These are phyloP conservation scores for Adela reaumurella DNA, from an alignment of 2,888 invertebrate species.

Conservation along the genomic window DNA sequence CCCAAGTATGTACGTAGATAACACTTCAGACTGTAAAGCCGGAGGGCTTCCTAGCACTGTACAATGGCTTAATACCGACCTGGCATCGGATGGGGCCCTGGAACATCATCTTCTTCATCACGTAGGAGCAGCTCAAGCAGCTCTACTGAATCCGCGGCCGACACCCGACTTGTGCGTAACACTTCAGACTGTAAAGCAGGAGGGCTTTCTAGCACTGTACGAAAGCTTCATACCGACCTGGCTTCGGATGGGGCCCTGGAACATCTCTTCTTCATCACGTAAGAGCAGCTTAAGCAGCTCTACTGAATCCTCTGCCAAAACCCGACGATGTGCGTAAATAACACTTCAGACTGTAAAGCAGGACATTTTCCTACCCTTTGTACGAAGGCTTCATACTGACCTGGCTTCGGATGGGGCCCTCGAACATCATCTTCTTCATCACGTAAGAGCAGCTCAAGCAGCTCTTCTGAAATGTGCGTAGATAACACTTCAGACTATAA, in stretches of 20 bases:
- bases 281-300: constrained; percentile 82
- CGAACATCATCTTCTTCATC: constrained; percentile 96
- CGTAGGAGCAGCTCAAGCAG: constrained; percentile 86
- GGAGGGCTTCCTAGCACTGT: constrained; percentile 84
- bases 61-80: constrained; percentile 95
- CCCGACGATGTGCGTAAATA: too few relatives aligned
- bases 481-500: constrained; percentile 77
- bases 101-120: constrained; percentile 95
- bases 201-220: constrained; percentile 84
- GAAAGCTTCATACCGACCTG: constrained; percentile 96
- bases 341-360: constrained; percentile 76
- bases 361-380: constrained; percentile 81
- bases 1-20: too few relatives aligned
- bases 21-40: constrained; percentile 76
- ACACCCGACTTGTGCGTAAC: constrained; percentile 22
- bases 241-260: constrained; percentile 96
- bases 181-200: constrained; percentile 78
- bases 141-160: constrained; percentile 48
- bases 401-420: constrained; percentile 92
- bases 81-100: constrained; percentile 95
- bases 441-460: constrained; percentile 89
- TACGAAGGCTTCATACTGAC: constrained; percentile 97
- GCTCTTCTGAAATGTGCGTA: constrained; percentile 58
- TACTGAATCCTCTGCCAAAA: constrained; percentile 40
- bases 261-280: constrained; percentile 92